Evolutionary conservation across 2,888 invertebrate genomes (phyloP).

Genomic region (Lordiphosa andalusiaca): DNA sequence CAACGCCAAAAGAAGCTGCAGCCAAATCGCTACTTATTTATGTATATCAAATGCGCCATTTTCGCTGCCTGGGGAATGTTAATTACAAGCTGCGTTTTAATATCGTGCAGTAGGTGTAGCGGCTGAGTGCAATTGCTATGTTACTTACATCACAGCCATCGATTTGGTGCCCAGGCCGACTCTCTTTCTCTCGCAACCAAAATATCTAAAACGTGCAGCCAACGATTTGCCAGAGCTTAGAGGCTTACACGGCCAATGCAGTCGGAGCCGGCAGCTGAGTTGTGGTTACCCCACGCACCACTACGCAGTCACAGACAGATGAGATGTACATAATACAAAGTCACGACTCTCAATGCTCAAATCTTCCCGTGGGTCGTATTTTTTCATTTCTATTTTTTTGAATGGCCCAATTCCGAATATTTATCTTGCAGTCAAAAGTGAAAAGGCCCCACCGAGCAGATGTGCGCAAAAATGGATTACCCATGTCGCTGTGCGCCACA

Average conservation of each 20-base stretch:
- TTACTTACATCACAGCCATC: conserved; percentile 18
- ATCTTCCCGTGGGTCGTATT: conserved; percentile 15
- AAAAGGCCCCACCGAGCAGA: conserved; percentile 26
- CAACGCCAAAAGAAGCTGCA: too few species aligned
- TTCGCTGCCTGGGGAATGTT: conserved; percentile 25
- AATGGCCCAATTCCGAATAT: conserved; percentile 40
- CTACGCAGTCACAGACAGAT: conserved; percentile 13
- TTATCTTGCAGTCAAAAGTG: conserved; percentile 15
- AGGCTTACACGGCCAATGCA: not conserved
- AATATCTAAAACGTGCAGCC: conserved; percentile 16
- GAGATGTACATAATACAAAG: conserved; percentile 21
- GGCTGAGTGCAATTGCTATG: conserved; percentile 10
- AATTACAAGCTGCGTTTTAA: conserved; percentile 39
- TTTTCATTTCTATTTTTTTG: conserved; percentile 5
- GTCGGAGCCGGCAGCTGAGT: conserved; percentile 13
- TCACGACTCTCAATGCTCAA: conserved; percentile 35
- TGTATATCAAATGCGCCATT: too few species aligned
- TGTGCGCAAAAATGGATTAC: conserved; percentile 29
- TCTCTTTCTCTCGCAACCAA: conserved; percentile 17
- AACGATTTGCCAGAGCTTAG: conserved; percentile 8
- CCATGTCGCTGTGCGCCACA: conserved; percentile 31
- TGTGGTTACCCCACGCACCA: conserved; percentile 37
- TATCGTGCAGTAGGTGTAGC: conserved; percentile 39
- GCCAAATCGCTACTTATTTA: too few species aligned
- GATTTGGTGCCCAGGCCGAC: conserved; percentile 21